Evolutionary conservation across 2,113 vertebrate genomes (phyloP).

Genomic region (Sisor rabdophorus): DNA sequence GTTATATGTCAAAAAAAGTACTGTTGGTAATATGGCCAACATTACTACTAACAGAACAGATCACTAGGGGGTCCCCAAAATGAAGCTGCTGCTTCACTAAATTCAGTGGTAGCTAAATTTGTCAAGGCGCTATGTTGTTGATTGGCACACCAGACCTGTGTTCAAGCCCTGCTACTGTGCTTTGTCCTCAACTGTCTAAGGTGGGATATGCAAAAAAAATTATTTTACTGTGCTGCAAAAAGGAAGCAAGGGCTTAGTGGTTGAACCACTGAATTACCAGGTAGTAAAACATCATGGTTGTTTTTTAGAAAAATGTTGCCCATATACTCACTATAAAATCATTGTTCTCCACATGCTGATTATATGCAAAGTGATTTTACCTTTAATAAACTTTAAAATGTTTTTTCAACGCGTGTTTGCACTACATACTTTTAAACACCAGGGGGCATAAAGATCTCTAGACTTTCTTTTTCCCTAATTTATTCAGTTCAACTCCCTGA

Average conservation of each 20-base stretch:
- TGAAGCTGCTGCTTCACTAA: background rate
- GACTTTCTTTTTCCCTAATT: background rate
- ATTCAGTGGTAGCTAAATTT: background rate
- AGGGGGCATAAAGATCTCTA: conserved; percentile 53
- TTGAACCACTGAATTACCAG: background rate
- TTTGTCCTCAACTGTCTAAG: too few relatives aligned
- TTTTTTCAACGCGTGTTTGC: background rate
- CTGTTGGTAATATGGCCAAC: background rate
- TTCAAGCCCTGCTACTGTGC: too few relatives aligned
- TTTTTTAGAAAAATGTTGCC: background rate
- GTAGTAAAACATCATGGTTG: background rate
- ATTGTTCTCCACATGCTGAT: background rate
- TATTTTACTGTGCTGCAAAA: too few relatives aligned
- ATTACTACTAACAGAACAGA: too few relatives aligned
- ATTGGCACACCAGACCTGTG: too few relatives aligned
- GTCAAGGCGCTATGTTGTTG: too few relatives aligned
- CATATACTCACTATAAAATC: background rate
- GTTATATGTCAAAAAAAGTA: too few relatives aligned
- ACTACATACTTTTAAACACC: conserved; percentile 41
- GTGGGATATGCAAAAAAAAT: too few relatives aligned
- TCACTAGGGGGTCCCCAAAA: too few relatives aligned
- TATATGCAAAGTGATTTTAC: background rate
- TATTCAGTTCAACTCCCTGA: background rate
- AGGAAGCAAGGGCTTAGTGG: background rate
- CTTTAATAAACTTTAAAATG: background rate